phyloP scores from a whole-genome alignment of 2,113 vertebrate species.

The Shinisaurus crocodilurus region DNA sequence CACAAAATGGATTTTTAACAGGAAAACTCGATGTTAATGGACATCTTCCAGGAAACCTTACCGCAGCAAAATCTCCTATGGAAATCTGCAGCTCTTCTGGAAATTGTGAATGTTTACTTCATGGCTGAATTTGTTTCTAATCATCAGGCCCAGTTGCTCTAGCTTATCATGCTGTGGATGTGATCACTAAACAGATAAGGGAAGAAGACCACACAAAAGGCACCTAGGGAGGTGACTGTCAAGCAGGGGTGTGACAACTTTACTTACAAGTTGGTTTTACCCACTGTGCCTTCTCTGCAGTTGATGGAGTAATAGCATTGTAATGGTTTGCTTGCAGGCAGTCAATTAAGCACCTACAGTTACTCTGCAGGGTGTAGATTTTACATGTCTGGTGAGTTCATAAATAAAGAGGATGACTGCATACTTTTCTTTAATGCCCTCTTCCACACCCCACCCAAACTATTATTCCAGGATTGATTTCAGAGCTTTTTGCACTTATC shows the following conservation, averaged over 20 bases:
- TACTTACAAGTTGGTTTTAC: constrained; percentile 72
- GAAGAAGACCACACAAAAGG: constrained; percentile 51
- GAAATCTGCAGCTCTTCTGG: constrained; percentile 31
- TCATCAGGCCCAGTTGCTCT: constrained; percentile 48
- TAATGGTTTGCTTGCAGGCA: constrained; percentile 73
- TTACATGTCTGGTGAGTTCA: constrained; percentile 66
- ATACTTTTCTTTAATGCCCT: constrained; percentile 41
- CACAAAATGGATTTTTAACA: constrained; percentile 31
- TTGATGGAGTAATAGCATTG: constrained; percentile 60
- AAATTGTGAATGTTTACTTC: constrained; percentile 18
- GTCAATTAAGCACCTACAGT: constrained; percentile 76
- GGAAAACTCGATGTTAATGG: constrained; percentile 6
- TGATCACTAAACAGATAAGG: constrained; percentile 33
- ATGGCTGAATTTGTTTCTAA: constrained; percentile 56
- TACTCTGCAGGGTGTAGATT: constrained; percentile 70
- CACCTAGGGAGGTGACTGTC: constrained; percentile 47
- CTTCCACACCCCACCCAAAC: background rate
- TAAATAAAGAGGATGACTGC: constrained; percentile 68
- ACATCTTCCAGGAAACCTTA: constrained; percentile 20
- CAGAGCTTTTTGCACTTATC: constrained; percentile 15
- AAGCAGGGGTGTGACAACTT: constrained; percentile 67
- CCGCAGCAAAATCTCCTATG: constrained; percentile 47
- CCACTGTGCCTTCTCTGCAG: constrained; percentile 51
- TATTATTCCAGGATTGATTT: constrained; percentile 16
- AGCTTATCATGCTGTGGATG: constrained; percentile 26